These are phyloP conservation scores for Saccostrea glomerata DNA, from an alignment of 1,140 invertebrate genomes.

Conservation along the genomic window DNA sequence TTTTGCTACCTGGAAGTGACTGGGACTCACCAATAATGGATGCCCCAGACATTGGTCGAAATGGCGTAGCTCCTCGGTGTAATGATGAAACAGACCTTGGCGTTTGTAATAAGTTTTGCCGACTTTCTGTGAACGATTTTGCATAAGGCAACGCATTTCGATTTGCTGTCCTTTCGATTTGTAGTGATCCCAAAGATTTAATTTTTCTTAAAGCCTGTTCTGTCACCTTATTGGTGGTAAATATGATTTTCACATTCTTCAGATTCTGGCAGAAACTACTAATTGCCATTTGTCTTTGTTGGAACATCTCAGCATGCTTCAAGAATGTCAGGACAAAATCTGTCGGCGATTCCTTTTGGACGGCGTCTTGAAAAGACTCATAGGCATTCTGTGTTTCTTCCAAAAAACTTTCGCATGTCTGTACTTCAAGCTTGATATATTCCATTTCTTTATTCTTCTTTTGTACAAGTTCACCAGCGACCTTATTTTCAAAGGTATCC, in stretches of 20 bases:
- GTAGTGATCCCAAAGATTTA: slow-evolving; percentile 33
- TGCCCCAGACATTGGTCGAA: not conserved
- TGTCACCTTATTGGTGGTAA: slow-evolving; percentile 8
- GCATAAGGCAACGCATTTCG: slow-evolving; percentile 31
- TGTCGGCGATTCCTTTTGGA: slow-evolving; percentile 41
- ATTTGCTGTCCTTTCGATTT: slow-evolving; percentile 23
- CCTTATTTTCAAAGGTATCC: slow-evolving; percentile 43
- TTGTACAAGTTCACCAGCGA: slow-evolving; percentile 41
- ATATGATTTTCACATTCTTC: slow-evolving; percentile 45
- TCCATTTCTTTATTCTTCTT: slow-evolving; percentile 47
- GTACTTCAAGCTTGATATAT: slow-evolving; percentile 34
- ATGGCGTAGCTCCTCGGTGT: not conserved
- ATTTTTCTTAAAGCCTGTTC: slow-evolving; percentile 42
- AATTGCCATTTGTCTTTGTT: slow-evolving; percentile 38
- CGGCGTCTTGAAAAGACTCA: slow-evolving; percentile 33
- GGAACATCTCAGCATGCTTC: slow-evolving; percentile 27
- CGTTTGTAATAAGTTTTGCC: slow-evolving; percentile 10
- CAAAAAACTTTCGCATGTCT: slow-evolving; percentile 38
- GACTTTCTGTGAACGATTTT: slow-evolving; percentile 18
- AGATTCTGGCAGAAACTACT: slow-evolving; percentile 21
- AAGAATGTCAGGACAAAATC: slow-evolving; percentile 34
- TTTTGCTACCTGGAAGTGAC: not conserved
- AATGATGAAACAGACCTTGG: slow-evolving; percentile 28
- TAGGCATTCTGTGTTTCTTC: slow-evolving; percentile 4
- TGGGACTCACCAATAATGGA: not conserved